These are phyloP conservation scores for Hydriomena furcata DNA, from an alignment of 2,888 invertebrate genomes.

Conservation along the genomic window DNA sequence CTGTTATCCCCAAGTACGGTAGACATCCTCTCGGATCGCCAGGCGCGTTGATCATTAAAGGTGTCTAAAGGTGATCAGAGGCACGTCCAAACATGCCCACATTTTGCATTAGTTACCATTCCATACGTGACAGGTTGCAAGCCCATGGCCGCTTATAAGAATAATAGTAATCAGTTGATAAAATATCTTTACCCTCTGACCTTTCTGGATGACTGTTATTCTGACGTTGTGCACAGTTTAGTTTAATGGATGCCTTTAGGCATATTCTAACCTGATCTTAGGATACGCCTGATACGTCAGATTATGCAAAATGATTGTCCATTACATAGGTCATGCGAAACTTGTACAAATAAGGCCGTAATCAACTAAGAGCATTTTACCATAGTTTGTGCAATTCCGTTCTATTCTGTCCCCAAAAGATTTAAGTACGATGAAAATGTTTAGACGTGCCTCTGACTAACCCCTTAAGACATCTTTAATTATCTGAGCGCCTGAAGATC, in stretches of 20 bases:
- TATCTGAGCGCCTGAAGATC: too few species aligned
- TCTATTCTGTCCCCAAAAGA: neutral
- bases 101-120: too few species aligned
- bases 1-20: too few species aligned
- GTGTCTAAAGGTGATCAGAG: too few species aligned
- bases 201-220: slow-evolving; percentile 11
- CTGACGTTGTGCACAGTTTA: slow-evolving; percentile 3
- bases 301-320: slow-evolving; percentile 2
- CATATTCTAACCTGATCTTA: neutral
- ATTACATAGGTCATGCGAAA: neutral
- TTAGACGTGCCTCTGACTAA: too few species aligned
- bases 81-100: too few species aligned
- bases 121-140: too few species aligned
- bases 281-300: neutral
- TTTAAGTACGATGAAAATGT: too few species aligned
- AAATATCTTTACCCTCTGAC: slow-evolving; percentile 9
- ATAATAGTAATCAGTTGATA: slow-evolving; percentile 16
- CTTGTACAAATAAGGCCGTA: neutral
- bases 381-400: neutral
- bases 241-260: slow-evolving; percentile 6
- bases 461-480: too few species aligned
- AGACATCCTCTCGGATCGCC: too few species aligned
- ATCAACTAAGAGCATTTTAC: neutral
- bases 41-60: too few species aligned
- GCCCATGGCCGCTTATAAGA: too few species aligned